Percentiles rank a stretch among this genome's conserved stretches.
Evolutionary conservation across 1,140 invertebrate species (phyloP).

Genomic region (Hycleus cichorii): DNA sequence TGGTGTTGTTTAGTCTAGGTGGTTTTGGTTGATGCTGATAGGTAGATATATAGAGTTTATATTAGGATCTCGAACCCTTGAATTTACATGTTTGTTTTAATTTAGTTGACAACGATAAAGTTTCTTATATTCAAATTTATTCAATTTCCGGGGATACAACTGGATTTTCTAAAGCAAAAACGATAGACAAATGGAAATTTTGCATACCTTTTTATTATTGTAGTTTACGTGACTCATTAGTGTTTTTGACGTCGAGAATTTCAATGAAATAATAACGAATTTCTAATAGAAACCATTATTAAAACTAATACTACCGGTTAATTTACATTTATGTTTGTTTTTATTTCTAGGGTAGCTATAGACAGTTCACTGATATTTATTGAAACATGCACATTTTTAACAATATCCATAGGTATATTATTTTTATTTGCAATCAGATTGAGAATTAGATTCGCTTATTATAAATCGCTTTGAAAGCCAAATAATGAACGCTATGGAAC

Average conservation of each 20-base stretch:
- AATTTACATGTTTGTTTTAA: constrained; percentile 24
- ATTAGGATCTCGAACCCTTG: constrained; percentile 5
- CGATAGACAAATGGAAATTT: background rate
- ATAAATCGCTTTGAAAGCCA: too few relatives aligned
- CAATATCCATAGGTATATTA: background rate
- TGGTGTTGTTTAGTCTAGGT: too few relatives aligned
- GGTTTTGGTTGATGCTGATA: too few relatives aligned
- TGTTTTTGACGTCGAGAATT: too few relatives aligned
- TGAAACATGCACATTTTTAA: constrained; percentile 8
- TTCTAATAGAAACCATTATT: too few relatives aligned
- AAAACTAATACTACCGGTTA: background rate
- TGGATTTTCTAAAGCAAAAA: too few relatives aligned
- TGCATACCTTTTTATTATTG: constrained; percentile 3
- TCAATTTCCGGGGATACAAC: constrained; percentile 1
- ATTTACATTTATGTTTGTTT: constrained; percentile 1
- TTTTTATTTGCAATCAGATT: too few relatives aligned
- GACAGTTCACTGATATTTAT: constrained; percentile 17
- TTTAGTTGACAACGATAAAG: constrained; percentile 11
- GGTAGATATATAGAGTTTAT: background rate
- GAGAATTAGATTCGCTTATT: too few relatives aligned
- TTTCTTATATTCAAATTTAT: constrained; percentile 19
- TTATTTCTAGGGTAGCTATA: constrained; percentile 24
- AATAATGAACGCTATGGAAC: too few relatives aligned
- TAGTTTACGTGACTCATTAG: too few relatives aligned
- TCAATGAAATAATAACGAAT: too few relatives aligned